Percentiles rank a stretch among this genome's conserved stretches.
These are phyloP conservation scores for Folsomia candida DNA, from an alignment of 2,888 invertebrate genomes.

Conservation along the genomic window DNA sequence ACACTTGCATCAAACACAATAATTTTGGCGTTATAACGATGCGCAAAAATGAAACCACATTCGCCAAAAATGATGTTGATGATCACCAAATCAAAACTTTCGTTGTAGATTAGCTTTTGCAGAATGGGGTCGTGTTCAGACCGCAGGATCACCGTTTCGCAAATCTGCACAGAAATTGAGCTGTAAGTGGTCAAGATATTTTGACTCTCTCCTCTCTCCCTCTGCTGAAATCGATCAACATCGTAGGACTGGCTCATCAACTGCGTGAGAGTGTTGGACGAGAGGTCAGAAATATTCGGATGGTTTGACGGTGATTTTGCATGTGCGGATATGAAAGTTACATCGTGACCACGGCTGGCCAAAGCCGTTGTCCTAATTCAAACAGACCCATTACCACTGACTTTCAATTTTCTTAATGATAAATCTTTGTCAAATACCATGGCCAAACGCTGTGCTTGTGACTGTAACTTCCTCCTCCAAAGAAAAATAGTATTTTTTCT, in stretches of 20 bases:
- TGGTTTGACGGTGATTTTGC: constrained; percentile 12
- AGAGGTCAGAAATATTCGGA: constrained; percentile 5
- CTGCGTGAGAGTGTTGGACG: not conserved
- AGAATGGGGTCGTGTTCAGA: not conserved
- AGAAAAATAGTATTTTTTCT: constrained; percentile 45
- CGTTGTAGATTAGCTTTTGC: not conserved
- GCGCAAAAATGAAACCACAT: constrained; percentile 18
- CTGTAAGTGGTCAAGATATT: constrained; percentile 6
- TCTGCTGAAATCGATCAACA: constrained; percentile 16
- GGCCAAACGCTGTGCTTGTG: constrained; percentile 38
- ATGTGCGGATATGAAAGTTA: constrained; percentile 16
- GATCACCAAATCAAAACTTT: constrained; percentile 17
- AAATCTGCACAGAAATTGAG: not conserved
- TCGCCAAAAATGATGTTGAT: constrained; percentile 12
- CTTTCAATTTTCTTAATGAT: not conserved
- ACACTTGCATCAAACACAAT: constrained; percentile 14
- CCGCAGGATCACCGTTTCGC: constrained; percentile 3
- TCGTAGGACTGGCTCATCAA: constrained; percentile 13
- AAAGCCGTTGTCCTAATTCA: constrained; percentile 13
- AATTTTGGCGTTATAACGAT: constrained; percentile 10
- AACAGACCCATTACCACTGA: not conserved
- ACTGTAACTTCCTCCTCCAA: constrained; percentile 42
- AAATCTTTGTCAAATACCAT: constrained; percentile 10
- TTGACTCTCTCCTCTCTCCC: not conserved
- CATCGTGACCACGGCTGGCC: constrained; percentile 1